Conservation (phyloP, 2,888 invertebrate species). For the Dicyrtoma fusca region DNA sequence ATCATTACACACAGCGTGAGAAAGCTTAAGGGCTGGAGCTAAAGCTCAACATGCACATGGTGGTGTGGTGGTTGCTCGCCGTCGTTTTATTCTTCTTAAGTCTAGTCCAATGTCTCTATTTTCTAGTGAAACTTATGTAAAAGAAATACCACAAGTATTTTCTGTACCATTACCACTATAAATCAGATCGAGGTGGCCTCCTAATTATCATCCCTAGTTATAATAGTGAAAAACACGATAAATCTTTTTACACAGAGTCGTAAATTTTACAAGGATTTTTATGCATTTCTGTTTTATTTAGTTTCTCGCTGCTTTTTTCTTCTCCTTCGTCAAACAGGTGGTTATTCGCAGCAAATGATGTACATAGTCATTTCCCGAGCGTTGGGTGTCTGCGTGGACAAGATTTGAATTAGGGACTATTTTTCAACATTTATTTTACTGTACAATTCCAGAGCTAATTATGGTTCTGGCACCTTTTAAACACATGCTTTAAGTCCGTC, state of each 20-base stretch:
- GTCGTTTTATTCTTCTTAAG: constrained; percentile 21
- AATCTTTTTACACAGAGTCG: constrained; percentile 32
- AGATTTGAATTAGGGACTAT: no score
- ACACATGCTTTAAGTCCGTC: no score
- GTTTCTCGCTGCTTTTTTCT: neutral
- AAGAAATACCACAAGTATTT: constrained; percentile 23
- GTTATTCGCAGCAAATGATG: neutral
- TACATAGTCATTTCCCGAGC: no score
- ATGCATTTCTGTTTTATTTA: neutral
- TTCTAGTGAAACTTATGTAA: no score
- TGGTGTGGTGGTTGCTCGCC: constrained; percentile 4
- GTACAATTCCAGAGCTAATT: no score
- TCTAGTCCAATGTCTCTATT: constrained; percentile 36
- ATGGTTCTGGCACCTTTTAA: no score
- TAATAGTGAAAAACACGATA: constrained; percentile 37
- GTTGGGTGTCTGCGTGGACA: no score
- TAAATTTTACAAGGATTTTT: constrained; percentile 20
- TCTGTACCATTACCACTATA: constrained; percentile 42
- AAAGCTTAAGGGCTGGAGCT: constrained; percentile 41
- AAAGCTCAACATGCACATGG: constrained; percentile 13
- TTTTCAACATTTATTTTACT: no score
- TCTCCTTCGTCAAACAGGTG: neutral
- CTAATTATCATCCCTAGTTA: constrained; percentile 36
- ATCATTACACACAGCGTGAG: constrained; percentile 53
- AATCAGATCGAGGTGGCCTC: constrained; percentile 56